Percentiles rank a stretch among this genome's conserved stretches.
Conservation (phyloP, 2,797 vertebrate species). For the Cynopterus sphinx region DNA sequence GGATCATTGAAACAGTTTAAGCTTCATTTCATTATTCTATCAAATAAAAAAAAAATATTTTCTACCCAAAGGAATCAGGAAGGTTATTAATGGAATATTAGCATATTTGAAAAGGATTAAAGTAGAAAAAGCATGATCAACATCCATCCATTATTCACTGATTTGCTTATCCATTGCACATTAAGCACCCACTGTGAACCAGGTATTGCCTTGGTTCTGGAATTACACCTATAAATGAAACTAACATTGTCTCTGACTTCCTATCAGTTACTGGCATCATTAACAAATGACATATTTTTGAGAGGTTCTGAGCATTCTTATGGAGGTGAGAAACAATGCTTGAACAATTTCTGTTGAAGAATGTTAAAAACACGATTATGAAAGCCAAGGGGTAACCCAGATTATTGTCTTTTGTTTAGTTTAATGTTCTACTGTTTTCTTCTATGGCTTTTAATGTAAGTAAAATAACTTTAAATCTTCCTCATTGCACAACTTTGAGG, state of each 20-base stretch:
- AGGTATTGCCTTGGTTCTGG: background rate
- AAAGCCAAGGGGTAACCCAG: background rate
- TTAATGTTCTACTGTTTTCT: background rate
- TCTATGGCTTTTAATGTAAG: background rate
- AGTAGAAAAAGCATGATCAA: background rate
- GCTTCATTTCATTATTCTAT: background rate
- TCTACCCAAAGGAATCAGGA: background rate
- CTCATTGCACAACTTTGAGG: background rate
- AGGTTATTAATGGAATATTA: background rate
- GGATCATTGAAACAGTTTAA: background rate
- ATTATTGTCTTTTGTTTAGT: background rate
- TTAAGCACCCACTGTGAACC: background rate
- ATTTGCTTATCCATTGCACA: background rate
- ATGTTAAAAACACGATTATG: background rate
- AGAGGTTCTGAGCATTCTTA: background rate
- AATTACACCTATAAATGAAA: background rate
- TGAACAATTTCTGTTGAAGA: background rate
- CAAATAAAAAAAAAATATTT: constrained; percentile 3
- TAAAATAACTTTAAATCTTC: background rate
- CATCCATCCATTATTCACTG: background rate
- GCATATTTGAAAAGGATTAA: background rate
- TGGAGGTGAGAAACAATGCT: background rate
- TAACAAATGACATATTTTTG: constrained; percentile 24
- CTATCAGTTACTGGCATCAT: background rate
- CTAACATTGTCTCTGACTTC: background rate